These are phyloP conservation scores for Microcebus tavaratra DNA, from an alignment of 2,113 vertebrate genomes.

Conservation along the genomic window DNA sequence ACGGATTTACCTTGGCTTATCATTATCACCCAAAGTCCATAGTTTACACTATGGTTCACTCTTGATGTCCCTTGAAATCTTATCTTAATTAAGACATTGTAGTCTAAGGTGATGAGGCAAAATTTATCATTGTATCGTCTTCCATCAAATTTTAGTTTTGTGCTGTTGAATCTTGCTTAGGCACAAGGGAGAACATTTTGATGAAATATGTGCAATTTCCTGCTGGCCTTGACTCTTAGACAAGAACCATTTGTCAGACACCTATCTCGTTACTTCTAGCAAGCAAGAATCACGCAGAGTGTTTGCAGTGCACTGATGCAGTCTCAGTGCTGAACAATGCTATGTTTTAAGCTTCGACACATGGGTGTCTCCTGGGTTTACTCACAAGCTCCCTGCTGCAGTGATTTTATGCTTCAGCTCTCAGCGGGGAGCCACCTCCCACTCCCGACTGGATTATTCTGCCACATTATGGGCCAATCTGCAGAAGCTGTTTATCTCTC, in stretches of 20 bases:
- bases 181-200: background rate
- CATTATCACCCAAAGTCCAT: background rate
- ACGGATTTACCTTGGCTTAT: background rate
- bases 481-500: slow-evolving; percentile 69
- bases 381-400: slow-evolving; percentile 50
- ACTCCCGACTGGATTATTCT: slow-evolving; percentile 55
- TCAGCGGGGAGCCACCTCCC: slow-evolving; percentile 57
- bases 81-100: background rate
- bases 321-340: slow-evolving; percentile 24
- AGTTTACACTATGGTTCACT: background rate
- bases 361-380: slow-evolving; percentile 41
- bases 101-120: background rate
- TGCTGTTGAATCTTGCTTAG: background rate
- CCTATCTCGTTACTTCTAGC: background rate
- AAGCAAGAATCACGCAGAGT: background rate
- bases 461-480: slow-evolving; percentile 63
- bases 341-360: slow-evolving; percentile 47
- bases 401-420: slow-evolving; percentile 68
- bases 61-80: background rate
- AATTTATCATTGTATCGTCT: background rate
- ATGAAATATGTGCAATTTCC: background rate
- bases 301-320: background rate
- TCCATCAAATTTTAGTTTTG: background rate
- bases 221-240: background rate
- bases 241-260: background rate